These are phyloP conservation scores for Limnephilus rhombicus DNA, from an alignment of 2,888 invertebrate genomes.

Conservation along the genomic window DNA sequence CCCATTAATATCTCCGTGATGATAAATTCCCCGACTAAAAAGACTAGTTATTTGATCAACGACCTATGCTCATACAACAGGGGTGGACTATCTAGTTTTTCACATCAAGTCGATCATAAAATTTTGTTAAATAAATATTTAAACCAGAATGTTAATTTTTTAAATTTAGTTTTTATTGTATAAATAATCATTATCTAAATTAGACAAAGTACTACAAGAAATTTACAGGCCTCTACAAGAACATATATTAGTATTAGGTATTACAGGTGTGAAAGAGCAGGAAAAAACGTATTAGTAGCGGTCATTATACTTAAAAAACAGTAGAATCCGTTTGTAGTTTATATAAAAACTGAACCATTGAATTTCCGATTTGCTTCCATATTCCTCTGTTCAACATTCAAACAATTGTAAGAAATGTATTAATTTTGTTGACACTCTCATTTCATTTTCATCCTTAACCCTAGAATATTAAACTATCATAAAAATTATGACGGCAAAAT, in stretches of 20 bases:
- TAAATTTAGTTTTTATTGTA: no score
- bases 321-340: neutral
- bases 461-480: no score
- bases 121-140: no score
- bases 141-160: no score
- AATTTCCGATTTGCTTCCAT: neutral
- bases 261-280: no score
- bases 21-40: conserved; percentile 7
- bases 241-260: no score
- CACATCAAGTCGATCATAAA: neutral
- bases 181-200: no score
- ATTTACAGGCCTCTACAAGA: neutral
- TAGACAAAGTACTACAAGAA: neutral
- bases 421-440: neutral
- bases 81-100: neutral
- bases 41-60: conserved; percentile 1
- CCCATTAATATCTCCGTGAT: neutral
- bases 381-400: neutral
- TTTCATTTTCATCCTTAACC: neutral
- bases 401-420: neutral
- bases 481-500: no score
- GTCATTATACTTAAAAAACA: neutral
- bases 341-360: neutral
- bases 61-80: neutral
- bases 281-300: neutral